Evolutionary conservation across 1,140 invertebrate genomes (phyloP).

Genomic region (Tenebrio molitor): DNA sequence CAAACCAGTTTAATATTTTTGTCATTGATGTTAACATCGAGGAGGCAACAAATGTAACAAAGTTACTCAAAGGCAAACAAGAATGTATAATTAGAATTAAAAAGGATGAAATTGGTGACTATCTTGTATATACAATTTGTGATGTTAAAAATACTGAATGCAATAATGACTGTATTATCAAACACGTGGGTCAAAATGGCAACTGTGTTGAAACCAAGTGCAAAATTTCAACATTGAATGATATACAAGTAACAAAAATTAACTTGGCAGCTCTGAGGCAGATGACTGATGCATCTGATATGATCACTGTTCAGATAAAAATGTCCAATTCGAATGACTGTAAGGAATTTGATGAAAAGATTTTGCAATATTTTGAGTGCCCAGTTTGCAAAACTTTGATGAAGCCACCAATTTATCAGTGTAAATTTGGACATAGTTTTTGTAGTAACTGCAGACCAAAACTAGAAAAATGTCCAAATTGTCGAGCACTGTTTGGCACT

Average conservation of each 20-base stretch:
- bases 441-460: conserved; percentile 80
- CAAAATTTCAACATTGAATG: conserved; percentile 50
- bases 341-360: conserved; percentile 51
- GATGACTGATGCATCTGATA: conserved; percentile 50
- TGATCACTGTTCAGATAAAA: conserved; percentile 54
- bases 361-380: conserved; percentile 69
- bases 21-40: conserved; percentile 50
- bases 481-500: conserved; percentile 79
- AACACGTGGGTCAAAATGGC: conserved; percentile 54
- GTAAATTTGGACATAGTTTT: conserved; percentile 84
- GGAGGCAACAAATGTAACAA: conserved; percentile 35
- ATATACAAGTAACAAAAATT: conserved; percentile 53
- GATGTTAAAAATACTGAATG: conserved; percentile 51
- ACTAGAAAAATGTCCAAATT: conserved; percentile 79
- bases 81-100: conserved; percentile 42
- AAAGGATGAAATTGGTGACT: conserved; percentile 45
- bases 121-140: conserved; percentile 53
- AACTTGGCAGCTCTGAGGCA: conserved; percentile 53
- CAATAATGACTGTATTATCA: conserved; percentile 54
- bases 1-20: conserved; percentile 52
- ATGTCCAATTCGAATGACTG: conserved; percentile 44
- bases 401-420: conserved; percentile 81
- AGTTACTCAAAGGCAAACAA: conserved; percentile 15
- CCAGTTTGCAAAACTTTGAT: conserved; percentile 85
- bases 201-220: conserved; percentile 55